Evolutionary conservation across 2,888 invertebrate genomes (phyloP).

Genomic region (Abscondita cerata): DNA sequence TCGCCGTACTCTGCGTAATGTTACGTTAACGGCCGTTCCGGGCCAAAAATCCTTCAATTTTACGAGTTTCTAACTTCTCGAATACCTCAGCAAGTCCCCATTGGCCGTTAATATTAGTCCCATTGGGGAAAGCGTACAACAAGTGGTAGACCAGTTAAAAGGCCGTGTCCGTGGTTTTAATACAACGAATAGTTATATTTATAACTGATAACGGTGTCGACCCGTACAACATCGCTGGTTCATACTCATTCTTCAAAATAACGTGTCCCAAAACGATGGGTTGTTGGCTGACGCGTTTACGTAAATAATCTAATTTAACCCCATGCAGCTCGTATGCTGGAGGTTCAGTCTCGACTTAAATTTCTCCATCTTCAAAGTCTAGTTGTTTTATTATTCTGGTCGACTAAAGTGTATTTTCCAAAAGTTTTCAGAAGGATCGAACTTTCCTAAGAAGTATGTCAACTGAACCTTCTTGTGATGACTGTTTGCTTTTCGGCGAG

Average conservation of each 20-base stretch:
- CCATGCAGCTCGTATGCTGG: constrained; percentile 74
- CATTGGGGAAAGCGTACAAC: constrained; percentile 66
- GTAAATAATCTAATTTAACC: constrained; percentile 50
- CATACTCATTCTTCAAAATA: constrained; percentile 57
- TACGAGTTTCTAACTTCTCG: constrained; percentile 66
- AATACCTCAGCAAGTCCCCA: constrained; percentile 71
- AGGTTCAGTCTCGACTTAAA: constrained; percentile 83
- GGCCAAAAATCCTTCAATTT: constrained; percentile 68
- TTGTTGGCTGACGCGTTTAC: constrained; percentile 56
- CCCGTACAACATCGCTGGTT: constrained; percentile 62
- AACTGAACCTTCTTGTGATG: constrained; percentile 50
- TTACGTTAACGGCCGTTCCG: constrained; percentile 84
- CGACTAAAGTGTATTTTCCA: constrained; percentile 73
- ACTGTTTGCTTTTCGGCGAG: constrained; percentile 46
- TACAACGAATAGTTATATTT: constrained; percentile 73
- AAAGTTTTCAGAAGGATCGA: constrained; percentile 69
- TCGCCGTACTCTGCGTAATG: constrained; percentile 77
- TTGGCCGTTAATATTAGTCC: constrained; percentile 64
- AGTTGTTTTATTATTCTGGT: constrained; percentile 66
- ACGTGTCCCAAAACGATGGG: constrained; percentile 54
- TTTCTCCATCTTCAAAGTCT: constrained; percentile 71
- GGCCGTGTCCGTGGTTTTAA: constrained; percentile 81
- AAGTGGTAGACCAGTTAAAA: constrained; percentile 74
- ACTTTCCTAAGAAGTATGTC: constrained; percentile 73
- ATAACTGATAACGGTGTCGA: constrained; percentile 78